Evolutionary conservation across 2,888 invertebrate species (phyloP).

Genomic region (Chymomyza procnemis): DNA sequence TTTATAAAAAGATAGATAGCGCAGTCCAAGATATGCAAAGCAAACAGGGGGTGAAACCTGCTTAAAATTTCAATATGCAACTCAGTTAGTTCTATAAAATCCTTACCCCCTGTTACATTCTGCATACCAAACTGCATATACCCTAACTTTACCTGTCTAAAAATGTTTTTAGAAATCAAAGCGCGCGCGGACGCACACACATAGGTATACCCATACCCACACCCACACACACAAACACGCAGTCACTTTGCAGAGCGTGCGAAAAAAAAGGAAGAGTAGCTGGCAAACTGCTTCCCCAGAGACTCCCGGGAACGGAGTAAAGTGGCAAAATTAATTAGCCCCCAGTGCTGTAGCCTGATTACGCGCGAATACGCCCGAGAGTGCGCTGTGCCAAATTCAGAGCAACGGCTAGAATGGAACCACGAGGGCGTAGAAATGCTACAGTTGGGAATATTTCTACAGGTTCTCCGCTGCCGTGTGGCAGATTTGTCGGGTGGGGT

Average conservation of each 20-base stretch:
- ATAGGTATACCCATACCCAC: too few relatives aligned
- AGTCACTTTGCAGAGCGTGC: not conserved
- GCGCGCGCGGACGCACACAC: slow-evolving; percentile 27
- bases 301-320: slow-evolving; percentile 55
- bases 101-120: too few relatives aligned
- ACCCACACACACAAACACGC: not conserved
- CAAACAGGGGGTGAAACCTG: too few relatives aligned
- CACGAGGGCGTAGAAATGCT: not conserved
- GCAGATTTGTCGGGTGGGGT: slow-evolving; percentile 21
- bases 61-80: too few relatives aligned
- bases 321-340: slow-evolving; percentile 72
- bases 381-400: slow-evolving; percentile 23
- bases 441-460: not conserved
- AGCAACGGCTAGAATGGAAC: slow-evolving; percentile 5
- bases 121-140: too few relatives aligned
- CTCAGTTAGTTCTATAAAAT: too few relatives aligned
- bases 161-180: slow-evolving; percentile 22
- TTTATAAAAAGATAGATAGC: too few relatives aligned
- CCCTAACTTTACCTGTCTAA: too few relatives aligned
- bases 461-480: not conserved
- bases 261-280: slow-evolving; percentile 10
- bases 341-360: slow-evolving; percentile 70
- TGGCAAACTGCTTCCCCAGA: slow-evolving; percentile 44
- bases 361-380: slow-evolving; percentile 46
- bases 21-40: too few relatives aligned